Percentiles rank a stretch among this genome's conserved stretches.
phyloP scores from a whole-genome alignment of 2,113 vertebrate genomes.

The Microcebus griseorufus region DNA sequence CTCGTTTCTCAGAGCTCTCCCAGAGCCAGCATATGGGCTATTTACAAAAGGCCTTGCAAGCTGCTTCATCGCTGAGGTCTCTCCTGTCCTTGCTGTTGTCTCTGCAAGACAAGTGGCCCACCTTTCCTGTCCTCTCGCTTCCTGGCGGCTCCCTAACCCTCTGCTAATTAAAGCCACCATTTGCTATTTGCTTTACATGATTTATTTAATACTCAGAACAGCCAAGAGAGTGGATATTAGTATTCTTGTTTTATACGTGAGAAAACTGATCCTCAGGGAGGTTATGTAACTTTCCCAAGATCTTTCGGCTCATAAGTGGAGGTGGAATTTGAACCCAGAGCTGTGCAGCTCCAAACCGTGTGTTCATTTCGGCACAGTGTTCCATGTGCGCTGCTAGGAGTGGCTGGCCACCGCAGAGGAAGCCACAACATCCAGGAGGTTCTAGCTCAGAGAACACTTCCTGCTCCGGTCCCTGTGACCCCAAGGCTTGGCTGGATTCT shows the following conservation, averaged over 20 bases:
- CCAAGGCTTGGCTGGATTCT: neutral
- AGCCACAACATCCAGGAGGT: neutral
- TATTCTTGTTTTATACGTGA: neutral
- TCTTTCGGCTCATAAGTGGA: neutral
- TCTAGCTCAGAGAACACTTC: neutral
- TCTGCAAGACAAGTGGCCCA: neutral
- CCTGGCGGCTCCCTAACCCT: neutral
- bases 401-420: neutral
- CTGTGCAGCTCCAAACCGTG: neutral
- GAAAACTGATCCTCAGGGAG: neutral
- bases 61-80: neutral
- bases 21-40: neutral
- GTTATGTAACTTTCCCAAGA: neutral
- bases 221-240: neutral
- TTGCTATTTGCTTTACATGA: neutral
- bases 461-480: neutral
- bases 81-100: neutral
- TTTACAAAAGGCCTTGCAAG: slow-evolving; percentile 3
- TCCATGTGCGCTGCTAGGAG: neutral
- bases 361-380: neutral
- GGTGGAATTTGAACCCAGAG: neutral
- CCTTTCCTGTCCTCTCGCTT: neutral
- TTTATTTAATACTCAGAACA: neutral
- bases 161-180: neutral
- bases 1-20: neutral